phyloP scores from a whole-genome alignment of 2,113 vertebrate genomes.

The Chelonoidis abingdonii region DNA sequence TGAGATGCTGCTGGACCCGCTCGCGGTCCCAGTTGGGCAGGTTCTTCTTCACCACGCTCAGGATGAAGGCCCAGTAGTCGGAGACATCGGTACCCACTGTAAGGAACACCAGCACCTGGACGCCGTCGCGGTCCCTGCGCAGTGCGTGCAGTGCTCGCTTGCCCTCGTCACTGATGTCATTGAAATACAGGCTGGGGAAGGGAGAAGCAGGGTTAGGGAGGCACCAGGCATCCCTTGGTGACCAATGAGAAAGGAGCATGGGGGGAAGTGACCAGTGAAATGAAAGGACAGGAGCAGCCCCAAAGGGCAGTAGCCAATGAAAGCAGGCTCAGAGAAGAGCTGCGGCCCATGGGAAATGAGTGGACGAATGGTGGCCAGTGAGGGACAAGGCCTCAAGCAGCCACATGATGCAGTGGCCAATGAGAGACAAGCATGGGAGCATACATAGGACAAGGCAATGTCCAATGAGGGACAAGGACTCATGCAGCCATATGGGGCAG shows the following conservation, averaged over 20 bases:
- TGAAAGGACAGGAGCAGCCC: neutral
- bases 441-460: neutral
- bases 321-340: neutral
- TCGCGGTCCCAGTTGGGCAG: slow-evolving; percentile 87
- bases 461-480: neutral
- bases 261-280: neutral
- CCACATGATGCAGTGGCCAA: neutral
- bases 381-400: neutral
- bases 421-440: neutral
- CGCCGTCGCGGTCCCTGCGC: slow-evolving; percentile 71
- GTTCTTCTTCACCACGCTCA: slow-evolving; percentile 87
- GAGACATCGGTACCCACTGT: slow-evolving; percentile 89
- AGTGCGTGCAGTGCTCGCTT: slow-evolving; percentile 83
- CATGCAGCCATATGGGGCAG: neutral
- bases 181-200: slow-evolving; percentile 90
- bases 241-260: neutral
- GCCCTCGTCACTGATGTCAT: slow-evolving; percentile 90
- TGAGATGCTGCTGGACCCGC: slow-evolving; percentile 86
- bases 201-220: neutral
- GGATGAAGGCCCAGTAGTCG: slow-evolving; percentile 90
- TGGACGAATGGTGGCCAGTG: neutral
- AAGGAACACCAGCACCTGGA: slow-evolving; percentile 89
- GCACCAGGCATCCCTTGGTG: neutral
- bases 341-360: neutral
- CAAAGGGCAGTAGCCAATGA: neutral